These are phyloP conservation scores for Hemitrygon akajei DNA, from an alignment of 2,797 vertebrate genomes.

Conservation along the genomic window DNA sequence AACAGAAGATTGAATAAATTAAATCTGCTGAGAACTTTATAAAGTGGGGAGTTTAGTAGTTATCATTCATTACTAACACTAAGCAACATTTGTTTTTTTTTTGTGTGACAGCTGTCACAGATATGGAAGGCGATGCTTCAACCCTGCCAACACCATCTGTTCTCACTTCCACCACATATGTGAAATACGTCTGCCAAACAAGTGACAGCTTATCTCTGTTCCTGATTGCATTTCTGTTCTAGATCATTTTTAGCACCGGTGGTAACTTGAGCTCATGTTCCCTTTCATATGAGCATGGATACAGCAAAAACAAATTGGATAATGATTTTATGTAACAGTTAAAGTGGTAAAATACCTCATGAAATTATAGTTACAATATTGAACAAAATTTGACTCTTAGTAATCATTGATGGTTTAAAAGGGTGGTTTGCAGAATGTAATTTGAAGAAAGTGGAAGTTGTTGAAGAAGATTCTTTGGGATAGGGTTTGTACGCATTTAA, in stretches of 20 bases:
- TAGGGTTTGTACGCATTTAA: no score
- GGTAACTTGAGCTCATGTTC: not conserved
- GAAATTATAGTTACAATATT: not conserved
- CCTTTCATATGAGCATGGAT: not conserved
- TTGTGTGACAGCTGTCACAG: not conserved
- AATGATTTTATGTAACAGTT: not conserved
- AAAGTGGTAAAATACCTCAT: not conserved
- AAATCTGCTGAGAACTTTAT: not conserved
- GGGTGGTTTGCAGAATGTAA: no score
- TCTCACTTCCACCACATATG: conserved; percentile 20
- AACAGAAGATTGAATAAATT: no score
- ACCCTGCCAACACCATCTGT: not conserved
- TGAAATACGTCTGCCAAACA: not conserved
- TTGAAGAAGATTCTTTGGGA: no score
- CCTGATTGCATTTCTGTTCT: conserved; percentile 9
- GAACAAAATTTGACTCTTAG: not conserved
- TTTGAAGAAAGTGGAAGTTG: no score
- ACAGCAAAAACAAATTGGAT: not conserved
- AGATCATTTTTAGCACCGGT: not conserved
- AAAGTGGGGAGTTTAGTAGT: not conserved
- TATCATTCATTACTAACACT: not conserved
- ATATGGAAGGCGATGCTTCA: not conserved
- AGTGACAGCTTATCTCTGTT: not conserved
- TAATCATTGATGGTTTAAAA: no score
- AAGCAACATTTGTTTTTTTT: not conserved